phyloP scores from a whole-genome alignment of 2,113 vertebrate genomes.

The Peucedramus taeniatus region DNA sequence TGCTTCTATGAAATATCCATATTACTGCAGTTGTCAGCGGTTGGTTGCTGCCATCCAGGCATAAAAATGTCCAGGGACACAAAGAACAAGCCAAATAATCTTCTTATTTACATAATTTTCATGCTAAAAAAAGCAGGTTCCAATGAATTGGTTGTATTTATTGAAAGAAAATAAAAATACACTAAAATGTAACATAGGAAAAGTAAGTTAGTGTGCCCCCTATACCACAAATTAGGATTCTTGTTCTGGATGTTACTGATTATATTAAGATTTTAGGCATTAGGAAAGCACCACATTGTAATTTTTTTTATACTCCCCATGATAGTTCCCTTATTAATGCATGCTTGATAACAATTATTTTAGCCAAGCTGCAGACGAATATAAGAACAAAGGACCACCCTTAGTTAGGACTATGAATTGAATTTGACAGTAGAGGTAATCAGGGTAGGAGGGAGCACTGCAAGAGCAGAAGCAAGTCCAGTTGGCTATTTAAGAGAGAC shows the following conservation, averaged over 20 bases:
- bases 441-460: background rate
- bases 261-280: background rate
- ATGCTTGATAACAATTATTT: background rate
- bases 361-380: background rate
- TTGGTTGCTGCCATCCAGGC: background rate
- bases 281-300: background rate
- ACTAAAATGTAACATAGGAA: background rate
- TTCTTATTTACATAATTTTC: background rate
- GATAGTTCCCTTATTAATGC: background rate
- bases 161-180: background rate
- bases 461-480: background rate
- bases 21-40: background rate
- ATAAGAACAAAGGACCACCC: background rate
- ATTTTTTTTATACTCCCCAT: background rate
- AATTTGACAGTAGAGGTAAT: background rate
- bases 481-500: background rate
- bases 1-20: background rate
- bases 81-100: background rate
- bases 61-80: background rate
- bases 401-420: background rate
- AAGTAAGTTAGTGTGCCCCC: background rate
- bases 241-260: background rate
- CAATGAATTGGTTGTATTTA: background rate
- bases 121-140: background rate
- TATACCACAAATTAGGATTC: background rate